Evolutionary conservation across 2,888 invertebrate genomes (phyloP).

Genomic region (Pinctada fucata): DNA sequence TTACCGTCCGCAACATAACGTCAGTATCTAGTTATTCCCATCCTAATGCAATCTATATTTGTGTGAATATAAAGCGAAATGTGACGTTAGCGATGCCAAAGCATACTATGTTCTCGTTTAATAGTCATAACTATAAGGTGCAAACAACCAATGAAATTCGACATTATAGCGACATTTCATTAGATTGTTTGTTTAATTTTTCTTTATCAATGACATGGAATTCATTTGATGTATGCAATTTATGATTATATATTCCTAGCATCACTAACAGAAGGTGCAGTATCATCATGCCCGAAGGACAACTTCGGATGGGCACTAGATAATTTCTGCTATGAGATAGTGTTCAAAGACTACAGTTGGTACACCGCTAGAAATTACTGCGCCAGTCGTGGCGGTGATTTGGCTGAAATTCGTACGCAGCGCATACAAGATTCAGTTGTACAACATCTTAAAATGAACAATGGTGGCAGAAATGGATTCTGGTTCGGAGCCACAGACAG

Average conservation of each 20-base stretch:
- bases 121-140: no score
- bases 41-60: no score
- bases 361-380: slow-evolving; percentile 55
- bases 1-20: no score
- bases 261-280: slow-evolving; percentile 7
- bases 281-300: background rate
- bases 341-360: slow-evolving; percentile 57
- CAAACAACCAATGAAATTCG: no score
- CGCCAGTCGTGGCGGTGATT: slow-evolving; percentile 49
- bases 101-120: no score
- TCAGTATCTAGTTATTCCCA: no score
- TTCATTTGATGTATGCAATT: no score
- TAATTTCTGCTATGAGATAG: slow-evolving; percentile 59
- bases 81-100: no score
- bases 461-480: slow-evolving; percentile 63
- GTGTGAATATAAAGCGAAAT: no score
- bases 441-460: slow-evolving; percentile 41
- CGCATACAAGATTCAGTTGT: slow-evolving; percentile 59
- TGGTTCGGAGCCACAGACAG: slow-evolving; percentile 72
- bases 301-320: background rate
- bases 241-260: background rate
- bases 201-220: no score
- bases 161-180: no score
- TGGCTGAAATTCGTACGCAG: slow-evolving; percentile 54
- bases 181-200: no score